Evolutionary conservation across 2,113 vertebrate genomes (phyloP), one percentile per base, ranked within the genome.

Genomic region (Gambusia affinis): DNA sequence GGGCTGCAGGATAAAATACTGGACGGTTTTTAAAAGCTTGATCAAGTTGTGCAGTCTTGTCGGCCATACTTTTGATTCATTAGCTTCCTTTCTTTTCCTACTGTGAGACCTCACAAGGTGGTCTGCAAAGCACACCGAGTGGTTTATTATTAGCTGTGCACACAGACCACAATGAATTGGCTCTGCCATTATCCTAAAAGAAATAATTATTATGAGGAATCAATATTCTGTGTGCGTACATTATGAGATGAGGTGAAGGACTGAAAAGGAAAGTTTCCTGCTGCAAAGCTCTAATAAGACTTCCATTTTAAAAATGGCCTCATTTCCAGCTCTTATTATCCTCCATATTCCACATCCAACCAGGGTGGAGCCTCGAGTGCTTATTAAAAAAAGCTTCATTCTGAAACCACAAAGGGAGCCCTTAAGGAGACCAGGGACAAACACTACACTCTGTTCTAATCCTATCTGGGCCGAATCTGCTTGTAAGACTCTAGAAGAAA

Each of bases 401-500:
- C 74, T 86, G 79, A 76, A 79, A 65, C 74, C 82, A 82, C 78
- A 85, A 81, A 86, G 79, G 84, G 73, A 81, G 70, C 47, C 79
- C 65, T 82, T 61, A 76, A 70, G 75, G 63, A 60, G 68, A 33
- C 39, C 73, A 0, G 76, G 71, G 82, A 81, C 81, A 80, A 79
- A 82, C 75, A 72, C 72, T 27, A 27, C 67, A 70, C 22, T 65
- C 76, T 28, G 66, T 61, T 35, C 82, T 81, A 75, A 86, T 88
- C 78, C 80, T 74, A 77, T 85, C 76, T 64, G 61, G 60, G 62
- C 75, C 67, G 74, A 70, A 86, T 85, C 83, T 78, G 67, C 76
- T 78, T 90, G 87, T 85, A 84, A 85, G 87, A 88, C 76, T 76
- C 80, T 51, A 71, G 68, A 87, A 91, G 82, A 88, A 89, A 91